Evolutionary conservation across 2,888 invertebrate species (phyloP), one percentile per base, ranked within the genome.

Genomic region (Amphipoea lucens): DNA sequence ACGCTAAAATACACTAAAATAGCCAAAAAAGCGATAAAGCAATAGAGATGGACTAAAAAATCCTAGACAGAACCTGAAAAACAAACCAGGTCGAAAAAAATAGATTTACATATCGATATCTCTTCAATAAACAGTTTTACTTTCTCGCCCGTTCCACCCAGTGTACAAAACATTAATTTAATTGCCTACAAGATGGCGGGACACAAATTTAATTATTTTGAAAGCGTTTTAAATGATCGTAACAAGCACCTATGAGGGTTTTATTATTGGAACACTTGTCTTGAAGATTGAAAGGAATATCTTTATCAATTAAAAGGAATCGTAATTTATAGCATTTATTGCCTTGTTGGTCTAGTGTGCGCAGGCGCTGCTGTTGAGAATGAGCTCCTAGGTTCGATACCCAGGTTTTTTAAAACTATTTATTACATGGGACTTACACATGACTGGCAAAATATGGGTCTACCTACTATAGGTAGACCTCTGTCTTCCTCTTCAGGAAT

Each of bases 131-230:
- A 63, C 48, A 71, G 36, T 63, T 69, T 74, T 63, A 66, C 48
- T 57, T 48, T 62, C 54, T 57, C n/a, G n/a, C 36, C 20, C 14
- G 54, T 36, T 54, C 69, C n/a, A 60, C 20, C 14, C 45, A 66
- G 57, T 48, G 70, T 57, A 70, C 11, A 68, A 36, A 14, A 81
- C 69, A 84, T 81, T 77, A 71, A 71, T 73, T 83, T 80, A 73
- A 84, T 81, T 63, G 45, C 70, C 29, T 12, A 11, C 67, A 74
- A 81, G 85, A 84, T 71, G 66, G 68, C 48, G 36, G 67, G 60
- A 82, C 75, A 82, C 79, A 74, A 84, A 82, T 84, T 82, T 82
- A 76, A 82, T 87, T 79, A 75, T 70, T 77, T 84, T 71, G 72
- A 87, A 77, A 78, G 87, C 78, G 73, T 76, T 82, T 57, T 87